Evolutionary conservation across 1,140 invertebrate genomes (phyloP).

Genomic region (Oedothorax gibbosus): DNA sequence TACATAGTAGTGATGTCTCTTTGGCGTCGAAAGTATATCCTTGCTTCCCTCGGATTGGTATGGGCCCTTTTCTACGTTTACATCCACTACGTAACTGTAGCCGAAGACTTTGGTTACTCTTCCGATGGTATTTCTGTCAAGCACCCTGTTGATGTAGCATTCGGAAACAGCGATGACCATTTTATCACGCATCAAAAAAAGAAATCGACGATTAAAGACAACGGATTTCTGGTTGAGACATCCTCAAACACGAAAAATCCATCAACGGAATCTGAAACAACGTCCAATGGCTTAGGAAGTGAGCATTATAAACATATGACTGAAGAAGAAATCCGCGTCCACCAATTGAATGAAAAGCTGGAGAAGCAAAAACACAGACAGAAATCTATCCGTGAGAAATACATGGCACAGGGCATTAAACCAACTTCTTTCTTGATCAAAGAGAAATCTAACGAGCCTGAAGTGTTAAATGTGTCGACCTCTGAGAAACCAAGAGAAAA

Average conservation of each 20-base stretch:
- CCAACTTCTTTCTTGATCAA: conserved; percentile 26
- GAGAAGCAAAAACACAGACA: conserved; percentile 27
- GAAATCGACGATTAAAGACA: not conserved
- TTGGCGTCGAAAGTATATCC: conserved; percentile 48
- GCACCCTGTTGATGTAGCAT: conserved; percentile 27
- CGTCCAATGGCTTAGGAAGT: not conserved
- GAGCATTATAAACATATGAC: conserved; percentile 45
- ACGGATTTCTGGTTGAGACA: not conserved
- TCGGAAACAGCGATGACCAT: not conserved
- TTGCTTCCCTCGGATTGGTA: conserved; percentile 6
- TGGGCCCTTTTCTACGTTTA: conserved; percentile 51
- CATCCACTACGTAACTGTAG: conserved; percentile 33
- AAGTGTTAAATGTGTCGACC: conserved; percentile 15
- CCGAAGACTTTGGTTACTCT: conserved; percentile 6
- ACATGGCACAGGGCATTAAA: conserved; percentile 36
- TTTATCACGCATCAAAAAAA: not conserved
- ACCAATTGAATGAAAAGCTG: conserved; percentile 8
- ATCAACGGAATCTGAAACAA: not conserved
- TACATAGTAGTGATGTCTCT: conserved; percentile 36
- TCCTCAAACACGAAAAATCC: not conserved
- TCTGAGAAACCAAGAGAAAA: not conserved
- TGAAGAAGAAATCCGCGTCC: conserved; percentile 31
- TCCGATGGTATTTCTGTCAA: conserved; percentile 17
- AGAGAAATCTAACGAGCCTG: not conserved
- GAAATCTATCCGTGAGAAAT: conserved; percentile 38